Evolutionary conservation across 2,113 vertebrate species (phyloP).

Genomic region (Sitta europaea): DNA sequence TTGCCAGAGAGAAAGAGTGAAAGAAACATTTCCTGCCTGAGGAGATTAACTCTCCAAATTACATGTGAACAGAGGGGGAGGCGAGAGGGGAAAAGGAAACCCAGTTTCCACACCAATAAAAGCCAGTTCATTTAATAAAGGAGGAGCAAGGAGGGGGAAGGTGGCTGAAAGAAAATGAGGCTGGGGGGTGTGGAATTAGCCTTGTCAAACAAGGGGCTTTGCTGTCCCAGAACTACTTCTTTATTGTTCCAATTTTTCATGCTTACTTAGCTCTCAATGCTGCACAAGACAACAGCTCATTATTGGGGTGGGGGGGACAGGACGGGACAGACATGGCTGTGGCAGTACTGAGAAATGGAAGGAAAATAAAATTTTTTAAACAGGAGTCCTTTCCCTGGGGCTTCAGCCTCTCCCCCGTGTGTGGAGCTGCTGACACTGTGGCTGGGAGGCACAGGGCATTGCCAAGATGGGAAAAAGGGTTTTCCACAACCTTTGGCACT

Average conservation of each 20-base stretch:
- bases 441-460: background rate
- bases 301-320: constrained; percentile 60
- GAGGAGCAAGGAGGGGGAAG: constrained; percentile 53
- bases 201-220: constrained; percentile 91
- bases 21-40: constrained; percentile 68
- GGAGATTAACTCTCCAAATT: constrained; percentile 72
- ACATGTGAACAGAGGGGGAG: constrained; percentile 55
- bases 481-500: background rate
- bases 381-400: background rate
- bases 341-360: background rate
- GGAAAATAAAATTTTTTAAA: background rate
- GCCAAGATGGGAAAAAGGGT: background rate
- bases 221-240: constrained; percentile 78
- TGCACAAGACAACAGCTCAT: constrained; percentile 81
- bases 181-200: constrained; percentile 78
- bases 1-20: constrained; percentile 39
- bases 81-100: constrained; percentile 77
- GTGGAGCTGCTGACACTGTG: background rate
- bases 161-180: constrained; percentile 66
- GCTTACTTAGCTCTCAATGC: constrained; percentile 90
- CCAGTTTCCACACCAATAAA: constrained; percentile 78
- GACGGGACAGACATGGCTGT: background rate
- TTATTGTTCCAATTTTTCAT: constrained; percentile 89
- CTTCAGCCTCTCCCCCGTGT: background rate
- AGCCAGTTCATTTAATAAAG: constrained; percentile 83